phyloP scores from a whole-genome alignment of 2,797 vertebrate species.

The Sebastes alutus region DNA sequence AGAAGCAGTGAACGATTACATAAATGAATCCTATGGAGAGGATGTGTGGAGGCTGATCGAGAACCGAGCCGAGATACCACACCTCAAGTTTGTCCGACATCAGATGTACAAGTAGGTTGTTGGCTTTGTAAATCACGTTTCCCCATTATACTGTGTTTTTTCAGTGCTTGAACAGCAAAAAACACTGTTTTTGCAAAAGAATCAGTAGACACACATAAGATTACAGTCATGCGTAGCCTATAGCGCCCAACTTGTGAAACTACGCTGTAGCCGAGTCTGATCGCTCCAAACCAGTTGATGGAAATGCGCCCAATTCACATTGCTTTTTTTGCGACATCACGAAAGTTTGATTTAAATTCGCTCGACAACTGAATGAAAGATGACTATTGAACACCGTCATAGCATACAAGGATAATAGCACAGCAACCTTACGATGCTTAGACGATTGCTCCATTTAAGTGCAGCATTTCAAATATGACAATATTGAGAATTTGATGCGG shows the following conservation, averaged over 20 bases:
- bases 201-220: background rate
- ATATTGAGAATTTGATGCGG: too few relatives aligned
- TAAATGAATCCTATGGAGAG: conserved; percentile 84
- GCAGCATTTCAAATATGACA: background rate
- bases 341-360: too few relatives aligned
- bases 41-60: conserved; percentile 85
- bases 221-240: rapidly evolving
- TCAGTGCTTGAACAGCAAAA: background rate
- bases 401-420: background rate
- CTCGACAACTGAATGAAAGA: too few relatives aligned
- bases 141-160: background rate
- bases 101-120: conserved; percentile 84
- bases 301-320: too few relatives aligned
- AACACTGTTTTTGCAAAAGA: background rate
- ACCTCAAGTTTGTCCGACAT: conserved; percentile 84
- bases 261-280: too few relatives aligned
- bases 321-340: too few relatives aligned
- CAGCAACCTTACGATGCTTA: background rate
- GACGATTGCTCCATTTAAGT: background rate
- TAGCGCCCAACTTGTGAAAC: too few relatives aligned
- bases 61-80: conserved; percentile 83
- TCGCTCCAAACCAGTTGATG: too few relatives aligned
- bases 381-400: background rate
- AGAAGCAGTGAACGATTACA: conserved; percentile 85
- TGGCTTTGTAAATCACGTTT: background rate